These are phyloP conservation scores for Cryptocheilus praepositus DNA, from an alignment of 2,888 invertebrate species.

Conservation along the genomic window DNA sequence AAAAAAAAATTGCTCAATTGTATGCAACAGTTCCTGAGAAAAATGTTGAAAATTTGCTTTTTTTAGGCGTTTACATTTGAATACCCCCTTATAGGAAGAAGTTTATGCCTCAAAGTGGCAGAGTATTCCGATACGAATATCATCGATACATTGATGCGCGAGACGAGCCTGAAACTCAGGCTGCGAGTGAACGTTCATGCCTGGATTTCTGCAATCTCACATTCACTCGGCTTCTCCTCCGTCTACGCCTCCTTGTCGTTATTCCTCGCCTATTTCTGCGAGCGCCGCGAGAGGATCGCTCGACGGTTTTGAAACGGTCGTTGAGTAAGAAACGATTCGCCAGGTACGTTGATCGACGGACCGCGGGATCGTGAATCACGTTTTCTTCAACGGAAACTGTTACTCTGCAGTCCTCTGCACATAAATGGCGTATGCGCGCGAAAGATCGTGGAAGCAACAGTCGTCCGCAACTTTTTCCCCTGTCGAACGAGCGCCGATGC, in stretches of 20 bases:
- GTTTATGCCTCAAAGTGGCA: too few relatives aligned
- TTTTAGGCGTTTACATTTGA: too few relatives aligned
- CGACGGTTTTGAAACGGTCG: conserved; percentile 34
- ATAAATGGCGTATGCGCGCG: conserved; percentile 1
- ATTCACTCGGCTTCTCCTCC: conserved; percentile 28
- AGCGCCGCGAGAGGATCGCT: conserved; percentile 20
- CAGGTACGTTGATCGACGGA: conserved; percentile 26
- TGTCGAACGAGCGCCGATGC: background rate
- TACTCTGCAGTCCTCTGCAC: conserved; percentile 27
- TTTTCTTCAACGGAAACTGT: conserved; percentile 30
- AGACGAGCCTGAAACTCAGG: background rate
- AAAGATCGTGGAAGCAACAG: background rate
- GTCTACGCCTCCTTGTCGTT: background rate
- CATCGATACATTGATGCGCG: conserved; percentile 10
- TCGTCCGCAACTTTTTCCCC: background rate
- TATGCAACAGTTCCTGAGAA: too few relatives aligned
- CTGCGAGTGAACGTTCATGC: conserved; percentile 15
- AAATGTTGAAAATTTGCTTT: too few relatives aligned
- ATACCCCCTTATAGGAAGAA: too few relatives aligned
- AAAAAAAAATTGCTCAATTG: too few relatives aligned
- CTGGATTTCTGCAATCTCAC: conserved; percentile 34
- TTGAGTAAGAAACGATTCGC: conserved; percentile 38
- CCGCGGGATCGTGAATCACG: conserved; percentile 38
- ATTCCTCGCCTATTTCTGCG: conserved; percentile 1
- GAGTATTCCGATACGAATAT: too few relatives aligned